Evolutionary conservation across 2,113 vertebrate genomes (phyloP).

Genomic region (Cinclus mexicanus): DNA sequence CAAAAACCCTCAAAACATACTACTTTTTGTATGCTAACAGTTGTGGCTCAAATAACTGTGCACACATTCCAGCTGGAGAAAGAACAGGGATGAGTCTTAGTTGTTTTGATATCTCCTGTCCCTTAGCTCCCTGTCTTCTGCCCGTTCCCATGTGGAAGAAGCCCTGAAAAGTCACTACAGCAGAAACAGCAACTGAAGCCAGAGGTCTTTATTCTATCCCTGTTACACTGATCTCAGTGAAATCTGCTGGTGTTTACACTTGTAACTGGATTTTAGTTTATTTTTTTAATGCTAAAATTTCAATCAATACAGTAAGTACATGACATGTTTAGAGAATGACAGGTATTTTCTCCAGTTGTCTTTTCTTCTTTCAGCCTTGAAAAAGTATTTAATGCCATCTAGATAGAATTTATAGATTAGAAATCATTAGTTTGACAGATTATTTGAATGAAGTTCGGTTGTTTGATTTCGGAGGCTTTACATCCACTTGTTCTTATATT

Average conservation of each 20-base stretch:
- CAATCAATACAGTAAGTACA: fast-evolving
- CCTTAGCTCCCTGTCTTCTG: fast-evolving
- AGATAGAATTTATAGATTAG: not conserved
- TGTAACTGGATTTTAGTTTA: not conserved
- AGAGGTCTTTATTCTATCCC: not conserved
- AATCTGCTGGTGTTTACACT: not conserved
- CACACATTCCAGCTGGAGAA: too few relatives aligned
- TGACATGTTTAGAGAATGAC: not conserved
- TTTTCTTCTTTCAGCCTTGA: not conserved
- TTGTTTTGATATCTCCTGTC: not conserved
- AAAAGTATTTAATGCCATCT: not conserved
- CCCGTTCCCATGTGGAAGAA: fast-evolving
- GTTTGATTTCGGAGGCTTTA: not conserved
- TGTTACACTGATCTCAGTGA: not conserved
- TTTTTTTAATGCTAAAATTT: not conserved
- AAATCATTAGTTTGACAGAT: not conserved
- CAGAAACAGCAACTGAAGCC: not conserved
- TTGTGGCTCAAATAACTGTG: not conserved
- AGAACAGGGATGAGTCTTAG: fast-evolving
- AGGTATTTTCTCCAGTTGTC: not conserved
- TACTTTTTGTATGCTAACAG: not conserved
- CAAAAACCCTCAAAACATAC: not conserved
- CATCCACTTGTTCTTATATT: not conserved
- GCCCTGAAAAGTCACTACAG: not conserved
- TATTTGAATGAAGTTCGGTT: not conserved